phyloP scores from a whole-genome alignment of 64 coral and sea anemone species.

The Anthopleura sola region DNA sequence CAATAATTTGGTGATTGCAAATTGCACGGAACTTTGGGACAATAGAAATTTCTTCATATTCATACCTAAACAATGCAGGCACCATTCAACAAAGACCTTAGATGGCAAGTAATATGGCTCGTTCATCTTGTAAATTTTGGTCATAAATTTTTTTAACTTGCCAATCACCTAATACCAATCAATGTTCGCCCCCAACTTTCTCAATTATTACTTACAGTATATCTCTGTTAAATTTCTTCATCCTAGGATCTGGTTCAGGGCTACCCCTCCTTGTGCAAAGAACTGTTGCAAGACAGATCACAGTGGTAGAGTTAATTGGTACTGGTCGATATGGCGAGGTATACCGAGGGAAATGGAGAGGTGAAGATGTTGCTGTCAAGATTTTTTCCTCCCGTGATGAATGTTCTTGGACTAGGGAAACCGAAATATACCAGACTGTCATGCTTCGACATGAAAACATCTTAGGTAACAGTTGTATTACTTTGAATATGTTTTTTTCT shows the following conservation, averaged over 20 bases:
- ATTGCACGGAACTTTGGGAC: too few relatives aligned
- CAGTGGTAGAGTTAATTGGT: slow-evolving; percentile 70
- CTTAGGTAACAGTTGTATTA: slow-evolving; percentile 21
- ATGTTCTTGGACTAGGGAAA: slow-evolving; percentile 82
- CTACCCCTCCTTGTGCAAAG: slow-evolving; percentile 81
- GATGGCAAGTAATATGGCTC: too few relatives aligned
- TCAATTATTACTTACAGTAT: too few relatives aligned
- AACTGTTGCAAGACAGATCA: slow-evolving; percentile 75
- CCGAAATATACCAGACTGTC: slow-evolving; percentile 77
- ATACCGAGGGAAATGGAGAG: slow-evolving; percentile 77
- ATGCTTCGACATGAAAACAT: slow-evolving; percentile 91
- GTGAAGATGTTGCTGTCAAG: slow-evolving; percentile 89
- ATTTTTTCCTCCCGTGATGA: slow-evolving; percentile 80
- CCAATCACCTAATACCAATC: too few relatives aligned
- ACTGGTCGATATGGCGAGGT: slow-evolving; percentile 88
- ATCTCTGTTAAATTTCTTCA: too few relatives aligned
- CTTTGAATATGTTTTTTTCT: background rate
- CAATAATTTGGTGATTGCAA: too few relatives aligned
- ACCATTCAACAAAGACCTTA: too few relatives aligned
- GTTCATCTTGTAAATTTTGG: too few relatives aligned
- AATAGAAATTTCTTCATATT: too few relatives aligned
- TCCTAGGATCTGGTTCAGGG: slow-evolving; percentile 73
- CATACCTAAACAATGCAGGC: too few relatives aligned
- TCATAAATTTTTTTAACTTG: too few relatives aligned
- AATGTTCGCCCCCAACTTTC: too few relatives aligned